phyloP scores from a whole-genome alignment of 2,113 vertebrate genomes.

The Indicator maculatus region DNA sequence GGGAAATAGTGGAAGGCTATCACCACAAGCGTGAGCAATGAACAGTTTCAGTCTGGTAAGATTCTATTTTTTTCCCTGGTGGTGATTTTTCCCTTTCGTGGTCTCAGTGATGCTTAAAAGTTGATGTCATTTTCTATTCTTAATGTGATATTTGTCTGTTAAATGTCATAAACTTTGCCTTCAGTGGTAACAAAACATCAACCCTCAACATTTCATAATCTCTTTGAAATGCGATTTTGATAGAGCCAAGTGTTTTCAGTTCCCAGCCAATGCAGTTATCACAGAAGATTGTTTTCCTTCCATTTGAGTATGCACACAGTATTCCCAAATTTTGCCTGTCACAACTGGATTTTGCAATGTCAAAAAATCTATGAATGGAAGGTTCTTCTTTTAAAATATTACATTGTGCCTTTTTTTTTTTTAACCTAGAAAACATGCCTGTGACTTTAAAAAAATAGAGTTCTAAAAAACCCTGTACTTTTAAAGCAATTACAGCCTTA shows the following conservation, averaged over 20 bases:
- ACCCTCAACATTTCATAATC: background rate
- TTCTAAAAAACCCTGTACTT: background rate
- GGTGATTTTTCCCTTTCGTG: background rate
- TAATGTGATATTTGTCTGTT: background rate
- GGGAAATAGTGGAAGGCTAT: background rate
- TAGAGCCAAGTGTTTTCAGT: background rate
- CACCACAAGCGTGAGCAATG: constrained; percentile 23
- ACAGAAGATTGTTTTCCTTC: background rate
- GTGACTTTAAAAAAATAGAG: background rate
- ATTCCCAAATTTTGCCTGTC: background rate
- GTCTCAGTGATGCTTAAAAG: background rate
- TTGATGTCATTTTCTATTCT: background rate
- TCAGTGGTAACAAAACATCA: background rate
- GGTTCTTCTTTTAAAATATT: background rate
- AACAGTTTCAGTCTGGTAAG: constrained; percentile 33
- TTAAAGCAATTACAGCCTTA: background rate
- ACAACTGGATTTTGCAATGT: background rate
- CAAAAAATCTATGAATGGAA: background rate
- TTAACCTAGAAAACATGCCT: background rate
- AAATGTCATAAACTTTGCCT: background rate
- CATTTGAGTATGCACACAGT: background rate
- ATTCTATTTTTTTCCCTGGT: background rate
- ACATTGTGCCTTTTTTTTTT: background rate
- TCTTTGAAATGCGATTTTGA: background rate
- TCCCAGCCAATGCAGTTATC: background rate